Evolutionary conservation across 2,888 invertebrate species (phyloP), one percentile per base, ranked within the genome.

Genomic region (Mythimna ferrago): DNA sequence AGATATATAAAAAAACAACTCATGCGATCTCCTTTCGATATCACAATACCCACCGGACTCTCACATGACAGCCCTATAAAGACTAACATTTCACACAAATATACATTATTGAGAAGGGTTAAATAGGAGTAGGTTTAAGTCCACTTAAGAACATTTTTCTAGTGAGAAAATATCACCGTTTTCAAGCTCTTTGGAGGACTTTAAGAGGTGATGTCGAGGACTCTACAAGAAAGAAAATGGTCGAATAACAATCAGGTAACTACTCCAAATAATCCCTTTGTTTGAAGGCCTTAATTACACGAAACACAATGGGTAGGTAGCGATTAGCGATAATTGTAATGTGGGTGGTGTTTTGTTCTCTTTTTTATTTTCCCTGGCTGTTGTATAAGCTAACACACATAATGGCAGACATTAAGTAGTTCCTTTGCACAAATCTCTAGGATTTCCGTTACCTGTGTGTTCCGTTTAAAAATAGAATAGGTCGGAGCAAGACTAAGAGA

Each of bases 241-340:
- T 10, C 21, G 10, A 54, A 54, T 60, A 60, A 53, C 57, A 64
- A 69, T 14, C 21, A 64, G 32, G 32, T 44, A 56, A 53, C 44
- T 26, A n/a, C 26, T 76, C 66, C 62, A 53, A 73, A 66, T 79
- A 58, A 57, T 54, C 16, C 32, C 62, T 79, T 73, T 77, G 80
- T 73, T 79, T 65, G 35, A 38, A 61, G 53, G 51, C 56, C 56
- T 53, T 68, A 76, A 63, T 61, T 60, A 64, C 51, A 64, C 54
- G 63, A 69, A 77, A 64, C 54, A 64, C 54, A 70, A 56, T 32
- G 41, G 21, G 61, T 14, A 21, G 41, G 61, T 61, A 54, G 14
- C 58, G 58, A 76, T 76, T 78, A 77, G n/a, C 56, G 51, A 32
- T 76, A 19, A 66, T 53, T 75, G 76, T 66, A 51, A 19, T 53